Conservation (phyloP, 2,888 invertebrate genomes). For the Rhagophthalmus giganteus region DNA sequence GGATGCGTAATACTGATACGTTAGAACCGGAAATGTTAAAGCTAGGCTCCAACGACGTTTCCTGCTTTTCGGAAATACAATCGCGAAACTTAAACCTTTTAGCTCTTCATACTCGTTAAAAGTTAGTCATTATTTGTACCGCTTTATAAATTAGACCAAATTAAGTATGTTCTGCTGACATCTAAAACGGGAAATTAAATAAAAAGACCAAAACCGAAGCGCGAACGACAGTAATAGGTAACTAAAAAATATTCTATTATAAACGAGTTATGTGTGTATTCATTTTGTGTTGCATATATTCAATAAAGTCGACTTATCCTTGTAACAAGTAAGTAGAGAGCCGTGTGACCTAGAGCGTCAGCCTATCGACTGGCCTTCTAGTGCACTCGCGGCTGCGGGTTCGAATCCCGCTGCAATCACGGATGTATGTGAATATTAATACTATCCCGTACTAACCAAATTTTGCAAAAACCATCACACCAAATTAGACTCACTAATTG, state of each 20-base stretch:
- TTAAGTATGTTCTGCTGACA: background rate
- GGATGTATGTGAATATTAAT: too few species aligned
- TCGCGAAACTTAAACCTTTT: slow-evolving; percentile 24
- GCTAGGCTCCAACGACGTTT: slow-evolving; percentile 8
- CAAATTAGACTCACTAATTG: too few species aligned
- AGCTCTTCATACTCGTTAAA: slow-evolving; percentile 23
- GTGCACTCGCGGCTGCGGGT: too few species aligned
- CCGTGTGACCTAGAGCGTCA: too few species aligned
- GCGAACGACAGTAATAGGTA: background rate
- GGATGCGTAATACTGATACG: slow-evolving; percentile 23
- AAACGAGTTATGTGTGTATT: background rate
- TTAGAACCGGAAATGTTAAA: slow-evolving; percentile 22
- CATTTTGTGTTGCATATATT: too few species aligned
- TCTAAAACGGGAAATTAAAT: slow-evolving; percentile 12
- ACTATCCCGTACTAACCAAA: too few species aligned
- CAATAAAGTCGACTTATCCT: too few species aligned
- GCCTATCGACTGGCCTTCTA: too few species aligned
- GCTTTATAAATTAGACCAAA: slow-evolving; percentile 16
- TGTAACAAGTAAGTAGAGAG: too few species aligned
- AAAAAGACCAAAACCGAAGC: slow-evolving; percentile 3
- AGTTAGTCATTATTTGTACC: slow-evolving; percentile 14
- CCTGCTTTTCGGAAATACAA: slow-evolving; percentile 16
- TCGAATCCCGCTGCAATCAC: too few species aligned
- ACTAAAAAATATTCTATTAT: background rate
- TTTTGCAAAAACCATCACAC: too few species aligned